A percentile compares a stretch with the other conserved stretches of the same genome.
These are phyloP conservation scores for Euplexia lucipara DNA, from an alignment of 2,888 invertebrate species.

Conservation along the genomic window DNA sequence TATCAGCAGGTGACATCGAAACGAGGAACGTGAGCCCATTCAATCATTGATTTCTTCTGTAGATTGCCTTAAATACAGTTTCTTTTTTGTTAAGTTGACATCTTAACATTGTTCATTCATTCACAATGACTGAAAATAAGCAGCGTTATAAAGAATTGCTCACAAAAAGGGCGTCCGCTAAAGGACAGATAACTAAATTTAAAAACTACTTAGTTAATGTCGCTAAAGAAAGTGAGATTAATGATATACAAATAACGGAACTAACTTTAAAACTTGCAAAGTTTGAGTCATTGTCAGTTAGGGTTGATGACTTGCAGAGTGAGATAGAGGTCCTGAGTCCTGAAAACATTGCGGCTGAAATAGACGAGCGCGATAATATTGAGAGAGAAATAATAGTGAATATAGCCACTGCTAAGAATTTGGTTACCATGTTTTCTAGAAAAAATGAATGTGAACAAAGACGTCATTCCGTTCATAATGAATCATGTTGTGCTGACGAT, in stretches of 20 bases:
- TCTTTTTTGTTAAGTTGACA: too few species aligned
- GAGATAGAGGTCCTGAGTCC: slow-evolving; percentile 46
- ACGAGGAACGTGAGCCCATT: slow-evolving; percentile 5
- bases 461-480: neutral
- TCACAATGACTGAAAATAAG: neutral
- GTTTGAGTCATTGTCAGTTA: slow-evolving; percentile 30
- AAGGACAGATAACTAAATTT: too few species aligned
- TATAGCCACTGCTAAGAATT: slow-evolving; percentile 5
- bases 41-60: too few species aligned
- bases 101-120: neutral
- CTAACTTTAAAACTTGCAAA: slow-evolving; percentile 30
- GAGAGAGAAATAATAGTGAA: neutral
- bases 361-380: neutral
- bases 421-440: neutral
- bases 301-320: slow-evolving; percentile 48
- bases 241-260: slow-evolving; percentile 27
- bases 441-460: neutral
- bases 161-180: slow-evolving; percentile 17
- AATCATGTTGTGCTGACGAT: neutral
- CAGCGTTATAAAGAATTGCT: neutral
- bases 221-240: neutral
- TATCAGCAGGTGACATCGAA: too few species aligned
- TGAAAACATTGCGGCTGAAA: slow-evolving; percentile 6
- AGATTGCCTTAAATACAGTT: too few species aligned
- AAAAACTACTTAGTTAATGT: neutral